These are phyloP conservation scores for Eupelmus urozonus DNA, from an alignment of 2,888 invertebrate species.

Conservation along the genomic window DNA sequence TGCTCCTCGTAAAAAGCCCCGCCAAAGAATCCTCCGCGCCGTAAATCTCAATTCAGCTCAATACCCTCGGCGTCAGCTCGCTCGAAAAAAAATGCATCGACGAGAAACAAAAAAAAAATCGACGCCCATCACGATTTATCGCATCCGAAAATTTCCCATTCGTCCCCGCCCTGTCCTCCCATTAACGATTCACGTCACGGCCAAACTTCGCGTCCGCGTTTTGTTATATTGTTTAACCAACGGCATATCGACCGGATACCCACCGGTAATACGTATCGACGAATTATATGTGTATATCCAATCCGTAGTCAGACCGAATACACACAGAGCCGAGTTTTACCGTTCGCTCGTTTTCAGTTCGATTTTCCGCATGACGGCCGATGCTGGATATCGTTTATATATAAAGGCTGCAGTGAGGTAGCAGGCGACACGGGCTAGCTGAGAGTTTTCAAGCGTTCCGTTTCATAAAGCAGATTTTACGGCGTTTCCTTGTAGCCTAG, in stretches of 20 bases:
- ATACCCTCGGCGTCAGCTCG: too few relatives aligned
- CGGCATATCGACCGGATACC: conserved; percentile 48
- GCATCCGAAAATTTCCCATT: conserved; percentile 1
- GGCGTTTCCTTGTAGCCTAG: conserved; percentile 29
- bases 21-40: background rate
- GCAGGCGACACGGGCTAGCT: background rate
- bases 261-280: background rate
- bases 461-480: conserved; percentile 43
- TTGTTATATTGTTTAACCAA: background rate
- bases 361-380: conserved; percentile 45
- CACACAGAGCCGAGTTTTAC: conserved; percentile 23
- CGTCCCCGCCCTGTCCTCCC: background rate
- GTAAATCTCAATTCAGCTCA: conserved; percentile 38
- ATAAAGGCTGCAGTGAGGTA: too few relatives aligned
- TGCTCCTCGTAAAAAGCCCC: background rate
- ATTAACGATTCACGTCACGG: background rate
- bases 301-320: background rate
- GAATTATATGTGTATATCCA: background rate
- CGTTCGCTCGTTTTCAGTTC: conserved; percentile 11
- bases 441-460: conserved; percentile 31
- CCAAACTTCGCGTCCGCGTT: conserved; percentile 17
- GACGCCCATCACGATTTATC: background rate
- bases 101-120: background rate
- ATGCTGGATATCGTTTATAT: too few relatives aligned
- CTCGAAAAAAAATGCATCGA: background rate